Base-by-base conservation (phyloP, 2,888 invertebrate genomes). In the Xylota segnis region DNA sequence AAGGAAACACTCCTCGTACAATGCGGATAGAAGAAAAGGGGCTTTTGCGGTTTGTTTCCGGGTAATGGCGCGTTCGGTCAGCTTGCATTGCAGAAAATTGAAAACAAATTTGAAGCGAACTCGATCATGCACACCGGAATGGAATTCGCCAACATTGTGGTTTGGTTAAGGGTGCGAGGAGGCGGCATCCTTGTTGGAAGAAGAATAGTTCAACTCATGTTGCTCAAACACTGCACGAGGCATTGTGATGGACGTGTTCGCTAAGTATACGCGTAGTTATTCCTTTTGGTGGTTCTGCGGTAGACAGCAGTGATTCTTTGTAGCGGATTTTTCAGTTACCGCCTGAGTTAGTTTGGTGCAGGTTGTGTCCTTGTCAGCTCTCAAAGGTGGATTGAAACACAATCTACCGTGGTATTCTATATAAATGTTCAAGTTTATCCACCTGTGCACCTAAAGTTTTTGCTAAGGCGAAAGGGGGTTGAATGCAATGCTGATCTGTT, bases 41-140 rank as follows among this genome's bases (percentile, higher is more conserved):
- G 75, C 23, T 66, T 56, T 45, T 45, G 77, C 43, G 76, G 58
- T 50, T 77, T 77, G 68, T 68, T 77, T 70, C 56, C 68, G 59
- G 68, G 43, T 52, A 47, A 56, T 56, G 47, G 75, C 47, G 37
- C 50, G 23, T 27, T 50, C 12, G 56, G 56, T 76, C 58, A 76
- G 66, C 58, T 61, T 68, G 59, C 68, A 50, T 66, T 66, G 72
- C 52, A 59, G 74, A 61, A 66, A 74, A 81, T 81, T 74, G 79
- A 74, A 81, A 81, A 54, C 66, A 68, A 81, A 81, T 74, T 81
- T 43, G 23, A 16, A 74, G 65, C 59, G 65, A 74, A 81, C 74
- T 68, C 74, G 79, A 81, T 72, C 72, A 66, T 66, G 79, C 78
- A 78, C 66, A 45, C 47, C 58, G 43, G 40, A 79, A 72, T 66